Evolutionary conservation across 2,797 vertebrate genomes (phyloP), one percentile per base, ranked within the genome.

Genomic region (Gymnothorax javanicus): DNA sequence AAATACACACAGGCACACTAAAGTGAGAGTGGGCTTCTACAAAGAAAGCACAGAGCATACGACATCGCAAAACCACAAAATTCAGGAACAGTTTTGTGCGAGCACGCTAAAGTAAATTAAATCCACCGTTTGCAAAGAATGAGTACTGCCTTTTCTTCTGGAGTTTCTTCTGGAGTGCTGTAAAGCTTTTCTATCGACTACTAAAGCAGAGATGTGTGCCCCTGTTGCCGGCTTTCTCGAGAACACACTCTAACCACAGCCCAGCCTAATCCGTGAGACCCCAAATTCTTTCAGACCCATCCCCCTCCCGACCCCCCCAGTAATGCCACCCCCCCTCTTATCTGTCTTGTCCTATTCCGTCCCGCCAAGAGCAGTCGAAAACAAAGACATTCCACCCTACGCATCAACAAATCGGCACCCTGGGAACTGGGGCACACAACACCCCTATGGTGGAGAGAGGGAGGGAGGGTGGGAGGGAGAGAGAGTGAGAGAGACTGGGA

Each of bases 401-500:
- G 43, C 75, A 9, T 56, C 75, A 43, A 54, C 75, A 79, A 79
- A 79, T 79, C 52, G 54, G 13, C 7, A 52, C 50, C 75, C 75
- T 79, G 75, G 75, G 75, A 79, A 79, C 75, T 79, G 50, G 75
- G 75, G 7, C 75, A 54, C 50, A 79, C 75, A 79, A 6, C 43
- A 6, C 15, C 4, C 27, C 69, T 12, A 20, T 2, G 17, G 11
- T 79, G 67, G 33, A 1, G 33, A 2, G 33, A 43, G 33, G 2
- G 33, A 43, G 33, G 2, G 33, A 43, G 33, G 2, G 33, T 1
- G 33, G 2, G 33, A 43, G 58, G 8, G 58, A 59, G 9, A 59
- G 58, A 59, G 64, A 59, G 62, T 43, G 86, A 71, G 73, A 15
- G 25, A 59, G 13, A 33, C 43, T 84, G 85, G 67, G 12, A 62